Evolutionary conservation across 1,140 invertebrate species (phyloP).

Genomic region (Drosophila pseudoobscura): DNA sequence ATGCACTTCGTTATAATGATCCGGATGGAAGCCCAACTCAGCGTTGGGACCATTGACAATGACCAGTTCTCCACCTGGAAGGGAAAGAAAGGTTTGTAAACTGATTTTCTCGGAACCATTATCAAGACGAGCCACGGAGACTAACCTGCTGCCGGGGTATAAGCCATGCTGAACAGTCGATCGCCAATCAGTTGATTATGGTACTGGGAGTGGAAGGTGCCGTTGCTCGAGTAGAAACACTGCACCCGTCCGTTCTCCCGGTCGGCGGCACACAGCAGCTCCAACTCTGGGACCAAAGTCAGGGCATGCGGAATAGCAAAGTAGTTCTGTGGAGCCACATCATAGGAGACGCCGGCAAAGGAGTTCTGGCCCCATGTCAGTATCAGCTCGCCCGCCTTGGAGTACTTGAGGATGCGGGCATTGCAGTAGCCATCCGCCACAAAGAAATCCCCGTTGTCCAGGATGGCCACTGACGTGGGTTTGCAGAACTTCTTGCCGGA

Average conservation of each 20-base stretch:
- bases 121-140: background rate
- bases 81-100: background rate
- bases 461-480: constrained; percentile 94
- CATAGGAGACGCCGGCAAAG: constrained; percentile 66
- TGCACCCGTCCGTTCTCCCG: constrained; percentile 94
- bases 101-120: background rate
- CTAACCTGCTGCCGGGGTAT: constrained; percentile 84
- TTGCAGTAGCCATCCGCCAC: constrained; percentile 98
- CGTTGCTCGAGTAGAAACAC: constrained; percentile 88
- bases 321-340: constrained; percentile 84
- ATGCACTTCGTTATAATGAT: constrained; percentile 84
- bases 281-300: constrained; percentile 89
- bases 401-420: constrained; percentile 93
- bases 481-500: constrained; percentile 95
- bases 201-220: constrained; percentile 86
- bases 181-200: constrained; percentile 86
- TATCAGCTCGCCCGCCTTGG: constrained; percentile 88
- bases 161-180: constrained; percentile 88
- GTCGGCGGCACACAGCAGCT: constrained; percentile 94
- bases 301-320: constrained; percentile 93
- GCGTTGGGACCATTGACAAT: constrained; percentile 84
- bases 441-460: constrained; percentile 93
- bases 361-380: constrained; percentile 87
- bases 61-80: constrained; percentile 83
- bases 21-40: constrained; percentile 56